These are phyloP conservation scores for Eueremaeus valkanovi DNA, from an alignment of 2,888 invertebrate species.

Conservation along the genomic window DNA sequence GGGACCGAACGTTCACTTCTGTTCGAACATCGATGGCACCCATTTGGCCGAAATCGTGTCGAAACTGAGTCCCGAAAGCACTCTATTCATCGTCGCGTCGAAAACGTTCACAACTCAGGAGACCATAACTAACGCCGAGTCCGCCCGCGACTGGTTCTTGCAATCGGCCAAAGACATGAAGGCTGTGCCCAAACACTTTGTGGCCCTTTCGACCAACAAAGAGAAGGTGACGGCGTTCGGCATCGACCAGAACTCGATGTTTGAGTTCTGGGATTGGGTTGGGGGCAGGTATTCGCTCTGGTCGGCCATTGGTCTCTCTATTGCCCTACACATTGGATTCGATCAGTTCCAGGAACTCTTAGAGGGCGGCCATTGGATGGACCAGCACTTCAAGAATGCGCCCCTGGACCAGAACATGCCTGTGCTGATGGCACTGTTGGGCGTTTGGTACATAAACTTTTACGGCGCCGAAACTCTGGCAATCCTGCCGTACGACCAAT, in stretches of 20 bases:
- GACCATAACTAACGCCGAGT: conserved; percentile 96
- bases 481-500: conserved; percentile 92
- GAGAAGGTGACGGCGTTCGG: conserved; percentile 93
- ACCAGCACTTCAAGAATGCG: conserved; percentile 81
- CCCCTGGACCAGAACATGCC: conserved; percentile 93
- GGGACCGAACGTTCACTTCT: conserved; percentile 86
- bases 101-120: conserved; percentile 68
- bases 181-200: conserved; percentile 93
- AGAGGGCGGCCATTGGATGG: conserved; percentile 87
- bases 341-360: conserved; percentile 89
- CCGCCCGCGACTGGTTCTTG: conserved; percentile 95
- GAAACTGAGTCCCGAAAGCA: conserved; percentile 83
- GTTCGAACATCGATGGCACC: conserved; percentile 98
- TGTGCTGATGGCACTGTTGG: conserved; percentile 80
- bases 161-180: conserved; percentile 70
- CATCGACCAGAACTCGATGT: conserved; percentile 95
- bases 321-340: conserved; percentile 82
- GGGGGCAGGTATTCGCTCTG: conserved; percentile 95
- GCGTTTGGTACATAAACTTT: conserved; percentile 83
- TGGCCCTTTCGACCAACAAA: conserved; percentile 92
- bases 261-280: conserved; percentile 99
- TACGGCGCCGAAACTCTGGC: conserved; percentile 93
- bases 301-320: conserved; percentile 98
- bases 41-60: conserved; percentile 91
- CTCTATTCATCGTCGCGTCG: conserved; percentile 96